phyloP scores from a whole-genome alignment of 1,140 invertebrate genomes.

The Gryon sp. region DNA sequence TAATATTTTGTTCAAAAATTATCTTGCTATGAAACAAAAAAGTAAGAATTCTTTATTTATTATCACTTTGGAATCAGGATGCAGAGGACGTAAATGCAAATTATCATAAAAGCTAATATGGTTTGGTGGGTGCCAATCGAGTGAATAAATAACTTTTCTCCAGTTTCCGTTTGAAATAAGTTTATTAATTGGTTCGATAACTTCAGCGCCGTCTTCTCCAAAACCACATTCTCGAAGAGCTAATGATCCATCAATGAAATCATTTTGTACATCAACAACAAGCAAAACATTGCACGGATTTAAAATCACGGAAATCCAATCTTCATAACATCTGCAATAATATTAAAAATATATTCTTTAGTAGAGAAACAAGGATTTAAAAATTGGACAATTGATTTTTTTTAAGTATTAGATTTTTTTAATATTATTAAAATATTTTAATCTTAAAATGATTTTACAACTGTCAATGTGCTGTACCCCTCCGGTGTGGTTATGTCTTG shows the following conservation, averaged over 20 bases:
- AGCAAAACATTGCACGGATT: constrained; percentile 84
- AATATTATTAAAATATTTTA: too few relatives aligned
- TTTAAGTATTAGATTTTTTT: too few relatives aligned
- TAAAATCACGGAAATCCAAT: constrained; percentile 67
- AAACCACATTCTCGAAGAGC: constrained; percentile 84
- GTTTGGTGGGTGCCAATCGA: constrained; percentile 90
- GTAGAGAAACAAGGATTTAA: too few relatives aligned
- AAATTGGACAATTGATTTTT: too few relatives aligned
- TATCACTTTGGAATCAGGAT: constrained; percentile 73
- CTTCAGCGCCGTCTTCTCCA: constrained; percentile 83
- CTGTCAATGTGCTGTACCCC: too few relatives aligned
- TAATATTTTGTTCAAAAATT: constrained; percentile 1
- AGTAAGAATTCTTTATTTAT: background rate
- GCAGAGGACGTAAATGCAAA: constrained; percentile 79
- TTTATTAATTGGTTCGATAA: constrained; percentile 85
- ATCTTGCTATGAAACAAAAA: background rate
- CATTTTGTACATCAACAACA: constrained; percentile 91
- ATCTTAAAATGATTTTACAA: too few relatives aligned
- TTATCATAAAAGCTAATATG: constrained; percentile 91
- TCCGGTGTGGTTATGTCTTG: too few relatives aligned
- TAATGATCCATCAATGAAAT: constrained; percentile 89
- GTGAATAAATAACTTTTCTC: constrained; percentile 86
- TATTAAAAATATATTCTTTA: constrained; percentile 11
- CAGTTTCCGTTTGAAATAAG: constrained; percentile 84
- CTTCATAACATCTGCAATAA: constrained; percentile 60